phyloP scores from a whole-genome alignment of 2,113 vertebrate species.

The Crotalus tigris region DNA sequence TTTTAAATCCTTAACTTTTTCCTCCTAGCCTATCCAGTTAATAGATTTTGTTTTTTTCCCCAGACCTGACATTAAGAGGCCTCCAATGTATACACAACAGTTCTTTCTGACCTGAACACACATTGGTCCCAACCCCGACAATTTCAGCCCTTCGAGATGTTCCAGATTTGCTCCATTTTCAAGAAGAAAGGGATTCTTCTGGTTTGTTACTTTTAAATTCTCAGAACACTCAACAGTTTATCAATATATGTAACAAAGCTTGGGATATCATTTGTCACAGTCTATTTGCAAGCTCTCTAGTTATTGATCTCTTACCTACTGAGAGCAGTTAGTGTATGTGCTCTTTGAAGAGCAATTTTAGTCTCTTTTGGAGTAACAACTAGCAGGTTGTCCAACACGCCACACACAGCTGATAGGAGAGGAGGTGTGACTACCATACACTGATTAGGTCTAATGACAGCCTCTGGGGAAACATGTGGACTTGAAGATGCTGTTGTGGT shows the following conservation, averaged over 20 bases:
- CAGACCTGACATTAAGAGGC: not conserved
- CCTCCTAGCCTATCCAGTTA: not conserved
- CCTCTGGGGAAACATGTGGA: slow-evolving; percentile 65
- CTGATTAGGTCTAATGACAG: slow-evolving; percentile 63
- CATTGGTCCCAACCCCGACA: not conserved
- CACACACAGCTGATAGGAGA: slow-evolving; percentile 83
- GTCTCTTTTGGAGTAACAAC: slow-evolving; percentile 79
- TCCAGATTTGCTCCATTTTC: not conserved
- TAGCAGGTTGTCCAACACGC: slow-evolving; percentile 85
- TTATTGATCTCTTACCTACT: slow-evolving; percentile 74
- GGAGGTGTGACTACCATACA: slow-evolving; percentile 81
- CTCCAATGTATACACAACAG: not conserved
- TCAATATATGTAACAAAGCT: slow-evolving; percentile 34
- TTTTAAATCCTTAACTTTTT: not conserved
- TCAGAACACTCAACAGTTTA: slow-evolving; percentile 9
- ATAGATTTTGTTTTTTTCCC: not conserved
- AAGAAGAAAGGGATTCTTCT: not conserved
- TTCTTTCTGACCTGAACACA: not conserved
- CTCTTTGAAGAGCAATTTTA: slow-evolving; percentile 71
- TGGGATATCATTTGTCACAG: not conserved
- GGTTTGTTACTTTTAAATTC: not conserved
- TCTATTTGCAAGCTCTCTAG: not conserved
- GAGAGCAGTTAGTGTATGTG: slow-evolving; percentile 76
- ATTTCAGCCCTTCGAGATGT: not conserved
- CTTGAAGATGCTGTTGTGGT: slow-evolving; percentile 69